These are phyloP conservation scores for Exaiptasia diaphana DNA, from an alignment of 64 coral and sea anemone genomes.

Conservation along the genomic window DNA sequence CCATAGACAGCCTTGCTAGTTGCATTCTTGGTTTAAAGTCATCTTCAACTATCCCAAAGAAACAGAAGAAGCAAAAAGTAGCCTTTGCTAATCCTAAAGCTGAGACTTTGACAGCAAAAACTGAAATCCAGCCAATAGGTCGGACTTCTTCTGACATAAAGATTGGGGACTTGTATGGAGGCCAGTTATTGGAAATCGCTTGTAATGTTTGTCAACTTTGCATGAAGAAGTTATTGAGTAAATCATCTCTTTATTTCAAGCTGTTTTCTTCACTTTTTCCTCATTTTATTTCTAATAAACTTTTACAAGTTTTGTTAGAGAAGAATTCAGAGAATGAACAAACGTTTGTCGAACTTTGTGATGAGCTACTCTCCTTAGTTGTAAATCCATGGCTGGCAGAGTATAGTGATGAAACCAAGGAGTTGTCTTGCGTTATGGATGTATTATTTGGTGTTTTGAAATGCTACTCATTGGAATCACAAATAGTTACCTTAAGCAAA, in stretches of 20 bases:
- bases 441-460: slow-evolving; percentile 69
- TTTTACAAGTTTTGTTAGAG: slow-evolving; percentile 35
- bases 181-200: slow-evolving; percentile 48
- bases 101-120: background rate
- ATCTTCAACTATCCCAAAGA: slow-evolving; percentile 24
- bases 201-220: slow-evolving; percentile 46
- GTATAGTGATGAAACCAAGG: background rate
- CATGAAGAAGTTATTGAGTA: slow-evolving; percentile 12
- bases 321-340: background rate
- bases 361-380: slow-evolving; percentile 9
- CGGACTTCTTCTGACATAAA: background rate
- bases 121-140: background rate
- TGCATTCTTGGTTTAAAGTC: slow-evolving; percentile 61
- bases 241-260: slow-evolving; percentile 34
- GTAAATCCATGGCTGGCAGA: slow-evolving; percentile 35
- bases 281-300: slow-evolving; percentile 49
- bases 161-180: slow-evolving; percentile 49
- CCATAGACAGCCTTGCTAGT: slow-evolving; percentile 32
- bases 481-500: slow-evolving; percentile 43
- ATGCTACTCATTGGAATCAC: slow-evolving; percentile 26
- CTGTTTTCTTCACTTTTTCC: slow-evolving; percentile 63
- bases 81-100: slow-evolving; percentile 10
- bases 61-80: slow-evolving; percentile 57
- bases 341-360: background rate
- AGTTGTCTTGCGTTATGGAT: slow-evolving; percentile 11